phyloP scores from a whole-genome alignment of 2,113 vertebrate genomes.

The Sprattus sprattus region DNA sequence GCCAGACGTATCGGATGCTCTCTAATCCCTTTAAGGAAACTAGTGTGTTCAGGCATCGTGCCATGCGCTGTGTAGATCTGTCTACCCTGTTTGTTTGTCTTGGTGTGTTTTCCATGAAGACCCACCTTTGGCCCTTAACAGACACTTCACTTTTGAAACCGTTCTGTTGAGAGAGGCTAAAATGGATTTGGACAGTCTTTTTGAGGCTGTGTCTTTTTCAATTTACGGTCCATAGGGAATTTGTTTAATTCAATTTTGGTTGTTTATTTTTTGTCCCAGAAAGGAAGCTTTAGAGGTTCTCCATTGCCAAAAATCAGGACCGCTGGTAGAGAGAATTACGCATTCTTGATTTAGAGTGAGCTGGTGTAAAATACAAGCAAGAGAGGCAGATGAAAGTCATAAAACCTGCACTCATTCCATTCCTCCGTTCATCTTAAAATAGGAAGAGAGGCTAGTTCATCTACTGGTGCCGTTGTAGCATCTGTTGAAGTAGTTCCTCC shows the following conservation, averaged over 20 bases:
- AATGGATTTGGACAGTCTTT: background rate
- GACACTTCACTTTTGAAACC: background rate
- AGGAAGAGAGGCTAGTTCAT: background rate
- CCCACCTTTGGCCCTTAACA: background rate
- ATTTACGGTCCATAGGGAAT: background rate
- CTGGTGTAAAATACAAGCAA: background rate
- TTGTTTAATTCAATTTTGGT: background rate
- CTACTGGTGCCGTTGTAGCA: no score
- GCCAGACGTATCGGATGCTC: slow-evolving; percentile 23
- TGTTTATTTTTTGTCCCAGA: no score
- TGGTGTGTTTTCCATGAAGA: background rate
- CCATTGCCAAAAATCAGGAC: background rate
- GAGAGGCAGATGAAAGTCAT: background rate
- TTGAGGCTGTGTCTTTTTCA: background rate
- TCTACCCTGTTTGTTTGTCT: background rate
- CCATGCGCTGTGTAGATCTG: background rate
- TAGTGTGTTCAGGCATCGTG: background rate
- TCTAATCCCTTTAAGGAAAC: slow-evolving; percentile 35
- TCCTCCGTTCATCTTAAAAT: background rate
- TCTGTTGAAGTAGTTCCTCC: no score
- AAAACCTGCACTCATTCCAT: background rate
- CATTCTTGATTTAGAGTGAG: background rate
- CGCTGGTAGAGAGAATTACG: background rate
- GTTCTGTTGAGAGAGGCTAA: background rate
- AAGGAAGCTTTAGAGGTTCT: background rate